A percentile compares a stretch with the other conserved stretches of the same genome.
Conservation (phyloP, 2,113 vertebrate species). For the Eclectus roratus region DNA sequence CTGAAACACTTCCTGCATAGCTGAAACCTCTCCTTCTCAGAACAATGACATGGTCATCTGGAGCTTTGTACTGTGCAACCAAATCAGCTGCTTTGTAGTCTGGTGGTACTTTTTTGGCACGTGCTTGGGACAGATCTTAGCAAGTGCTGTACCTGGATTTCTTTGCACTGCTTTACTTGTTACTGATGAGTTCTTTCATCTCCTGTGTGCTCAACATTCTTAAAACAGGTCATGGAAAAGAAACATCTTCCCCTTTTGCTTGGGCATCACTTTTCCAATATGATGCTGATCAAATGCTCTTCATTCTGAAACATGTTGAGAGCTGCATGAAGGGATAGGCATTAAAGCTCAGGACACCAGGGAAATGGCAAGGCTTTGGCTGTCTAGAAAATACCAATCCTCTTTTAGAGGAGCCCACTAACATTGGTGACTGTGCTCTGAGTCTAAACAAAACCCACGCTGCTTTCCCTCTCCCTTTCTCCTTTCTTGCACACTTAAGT, state of each 20-base stretch:
- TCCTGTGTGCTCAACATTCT: background rate
- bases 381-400: background rate
- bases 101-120: background rate
- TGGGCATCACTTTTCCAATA: background rate
- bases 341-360: background rate
- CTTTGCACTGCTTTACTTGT: background rate
- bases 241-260: background rate
- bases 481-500: background rate
- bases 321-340: background rate
- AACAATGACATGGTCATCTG: background rate
- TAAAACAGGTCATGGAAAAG: background rate
- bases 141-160: background rate
- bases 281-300: background rate
- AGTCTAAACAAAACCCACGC: slow-evolving; percentile 20
- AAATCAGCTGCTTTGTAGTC: background rate
- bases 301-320: background rate
- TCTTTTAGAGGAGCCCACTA: background rate
- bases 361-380: background rate
- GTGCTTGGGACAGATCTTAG: background rate
- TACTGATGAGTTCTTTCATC: background rate
- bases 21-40: background rate
- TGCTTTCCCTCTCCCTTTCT: background rate
- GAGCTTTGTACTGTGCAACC: background rate
- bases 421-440: background rate
- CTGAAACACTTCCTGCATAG: background rate